Conservation (phyloP, 2,888 invertebrate species). For the Hydriomena furcata region DNA sequence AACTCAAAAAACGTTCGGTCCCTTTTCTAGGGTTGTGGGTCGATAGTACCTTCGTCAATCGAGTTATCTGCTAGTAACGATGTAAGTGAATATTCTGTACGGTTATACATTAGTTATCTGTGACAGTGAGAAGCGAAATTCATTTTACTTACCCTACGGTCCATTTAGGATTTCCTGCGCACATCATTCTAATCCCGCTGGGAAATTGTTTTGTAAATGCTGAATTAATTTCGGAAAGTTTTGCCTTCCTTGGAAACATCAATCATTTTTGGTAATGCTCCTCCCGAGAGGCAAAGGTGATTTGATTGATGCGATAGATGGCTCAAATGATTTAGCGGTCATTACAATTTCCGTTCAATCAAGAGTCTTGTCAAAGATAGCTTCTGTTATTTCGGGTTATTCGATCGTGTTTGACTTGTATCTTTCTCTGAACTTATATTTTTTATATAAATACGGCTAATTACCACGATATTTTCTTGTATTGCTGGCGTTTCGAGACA, state of each 20-base stretch:
- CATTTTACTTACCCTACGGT: conserved; percentile 29
- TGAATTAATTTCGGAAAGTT: conserved; percentile 22
- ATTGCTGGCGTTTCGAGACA: no score
- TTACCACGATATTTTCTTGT: no score
- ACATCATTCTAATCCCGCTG: conserved; percentile 24
- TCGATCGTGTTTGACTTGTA: no score
- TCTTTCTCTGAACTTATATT: no score
- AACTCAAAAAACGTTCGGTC: no score
- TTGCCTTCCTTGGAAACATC: conserved; percentile 9
- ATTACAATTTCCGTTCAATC: background rate
- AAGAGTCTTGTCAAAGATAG: background rate
- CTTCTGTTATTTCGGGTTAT: background rate
- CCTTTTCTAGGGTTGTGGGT: no score
- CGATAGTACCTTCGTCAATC: no score
- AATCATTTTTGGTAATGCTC: conserved; percentile 18
- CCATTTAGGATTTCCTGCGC: conserved; percentile 30
- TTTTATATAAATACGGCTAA: no score
- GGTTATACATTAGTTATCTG: background rate
- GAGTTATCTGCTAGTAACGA: background rate
- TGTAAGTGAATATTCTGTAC: background rate
- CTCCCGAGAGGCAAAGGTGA: conserved; percentile 4
- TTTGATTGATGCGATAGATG: conserved; percentile 22
- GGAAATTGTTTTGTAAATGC: conserved; percentile 27
- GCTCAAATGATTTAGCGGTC: background rate
- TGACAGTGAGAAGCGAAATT: conserved; percentile 20